Evolutionary conservation across 1,140 invertebrate species (phyloP), one percentile per base, ranked within the genome.

Genomic region (Lucilia cuprina): DNA sequence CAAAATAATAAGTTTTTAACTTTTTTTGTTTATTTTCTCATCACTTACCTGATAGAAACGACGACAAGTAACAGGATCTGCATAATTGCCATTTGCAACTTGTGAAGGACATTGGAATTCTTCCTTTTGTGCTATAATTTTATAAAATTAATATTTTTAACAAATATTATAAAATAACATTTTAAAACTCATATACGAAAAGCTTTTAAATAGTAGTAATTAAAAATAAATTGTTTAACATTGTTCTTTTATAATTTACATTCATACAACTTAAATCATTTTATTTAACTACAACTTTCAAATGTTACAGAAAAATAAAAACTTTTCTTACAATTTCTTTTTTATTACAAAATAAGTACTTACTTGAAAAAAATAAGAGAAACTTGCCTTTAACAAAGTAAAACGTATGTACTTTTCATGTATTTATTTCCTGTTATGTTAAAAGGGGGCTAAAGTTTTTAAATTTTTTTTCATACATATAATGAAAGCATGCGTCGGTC

Each of bases 31-130:
- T n/a, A n/a, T n/a, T 30, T 30, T 30, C 25, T 30, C 25, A 41
- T 65, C 60, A 86, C 85, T 88, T 92, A 96, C 96, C 93, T 97
- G 96, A 91, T 97, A 97, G 92, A 98, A 98, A 87, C 96, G 93
- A 85, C 96, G 93, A 88, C 96, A 98, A 9, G 96, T 97, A 19
- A 93, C 94, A 5, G 96, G 96, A 92, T 98, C 96, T n/a, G 96
- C 96, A 91, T 95, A 98, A 88, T 97, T 97, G 82, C 97, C 97
- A 89, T 97, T 97, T 85, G 96, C 97, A 86, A 94, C 93, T 21
- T 93, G 93, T 87, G 94, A 93, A 3, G 95, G 96, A 88, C 96
- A 96, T 83, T 90, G 91, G 85, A 95, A 96, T 84, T 94, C 94
- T 85, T 94, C 93, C 49, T 94, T 87, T 87, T 91, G 90, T 25